Evolutionary conservation across 1,140 invertebrate species (phyloP).

Genomic region (Cryptotermes secundus): DNA sequence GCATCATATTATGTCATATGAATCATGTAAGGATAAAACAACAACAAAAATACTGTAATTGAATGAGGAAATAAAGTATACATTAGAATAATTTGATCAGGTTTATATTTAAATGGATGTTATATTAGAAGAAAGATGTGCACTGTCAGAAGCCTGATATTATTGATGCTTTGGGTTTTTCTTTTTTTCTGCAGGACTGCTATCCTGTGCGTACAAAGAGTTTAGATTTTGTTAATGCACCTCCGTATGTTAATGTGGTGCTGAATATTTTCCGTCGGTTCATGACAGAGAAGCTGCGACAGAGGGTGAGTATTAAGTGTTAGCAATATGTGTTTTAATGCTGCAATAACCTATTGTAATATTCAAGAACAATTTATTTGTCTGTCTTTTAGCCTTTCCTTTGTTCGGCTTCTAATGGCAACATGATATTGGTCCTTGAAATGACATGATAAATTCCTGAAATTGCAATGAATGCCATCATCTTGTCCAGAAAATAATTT

Average conservation of each 20-base stretch:
- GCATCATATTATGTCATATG: no score
- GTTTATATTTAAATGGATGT: neutral
- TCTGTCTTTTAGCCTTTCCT: no score
- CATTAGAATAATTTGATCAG: neutral
- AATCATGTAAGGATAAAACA: no score
- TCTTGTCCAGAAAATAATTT: no score
- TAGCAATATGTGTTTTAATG: no score
- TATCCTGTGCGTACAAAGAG: slow-evolving; percentile 68
- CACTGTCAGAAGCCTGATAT: no score
- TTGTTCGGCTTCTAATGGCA: no score
- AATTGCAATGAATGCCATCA: no score
- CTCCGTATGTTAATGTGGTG: slow-evolving; percentile 64
- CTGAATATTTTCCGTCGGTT: slow-evolving; percentile 69
- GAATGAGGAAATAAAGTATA: neutral
- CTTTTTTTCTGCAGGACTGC: slow-evolving; percentile 53
- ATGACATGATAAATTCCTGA: no score
- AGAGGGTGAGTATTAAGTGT: slow-evolving; percentile 48
- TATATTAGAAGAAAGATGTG: neutral
- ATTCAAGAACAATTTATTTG: no score
- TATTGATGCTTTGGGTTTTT: slow-evolving; percentile 29
- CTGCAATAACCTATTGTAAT: no score
- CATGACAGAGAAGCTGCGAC: slow-evolving; percentile 66
- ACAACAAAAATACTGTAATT: neutral
- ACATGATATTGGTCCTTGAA: no score
- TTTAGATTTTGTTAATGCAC: slow-evolving; percentile 71